A percentile compares a stretch with the other conserved stretches of the same genome.
Conservation (phyloP, 2,888 invertebrate genomes). For the Pristionchus japonicus region DNA sequence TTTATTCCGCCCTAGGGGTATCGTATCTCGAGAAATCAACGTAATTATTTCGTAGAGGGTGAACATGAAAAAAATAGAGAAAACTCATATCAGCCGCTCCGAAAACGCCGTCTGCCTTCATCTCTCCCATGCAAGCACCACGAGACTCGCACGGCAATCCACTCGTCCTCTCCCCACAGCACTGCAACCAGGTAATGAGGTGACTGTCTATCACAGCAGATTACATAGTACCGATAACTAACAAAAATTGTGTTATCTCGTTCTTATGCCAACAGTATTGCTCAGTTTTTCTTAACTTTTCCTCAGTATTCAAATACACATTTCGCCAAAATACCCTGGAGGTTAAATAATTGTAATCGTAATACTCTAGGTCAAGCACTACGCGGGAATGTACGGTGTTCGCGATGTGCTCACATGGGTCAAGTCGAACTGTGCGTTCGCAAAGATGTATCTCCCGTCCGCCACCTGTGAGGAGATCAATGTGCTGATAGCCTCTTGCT, state of each 20-base stretch:
- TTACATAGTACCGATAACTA: no score
- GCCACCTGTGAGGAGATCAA: constrained; percentile 73
- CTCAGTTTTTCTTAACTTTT: no score
- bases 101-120: constrained; percentile 11
- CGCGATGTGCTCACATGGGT: constrained; percentile 69
- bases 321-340: no score
- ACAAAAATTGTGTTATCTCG: no score
- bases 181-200: constrained; percentile 61
- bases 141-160: constrained; percentile 62
- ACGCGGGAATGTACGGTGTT: constrained; percentile 70
- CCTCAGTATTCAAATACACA: no score
- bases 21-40: no score
- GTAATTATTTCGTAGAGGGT: no score
- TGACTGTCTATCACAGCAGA: neutral
- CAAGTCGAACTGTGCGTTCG: constrained; percentile 68
- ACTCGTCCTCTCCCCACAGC: constrained; percentile 67
- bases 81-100: neutral
- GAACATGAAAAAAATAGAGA: no score
- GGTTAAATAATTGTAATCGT: neutral
- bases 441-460: constrained; percentile 72
- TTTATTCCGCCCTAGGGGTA: no score
- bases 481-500: constrained; percentile 71
- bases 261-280: no score
- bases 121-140: constrained; percentile 47
- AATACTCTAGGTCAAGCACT: constrained; percentile 65